Evolutionary conservation across 2,888 invertebrate species (phyloP), one percentile per base, ranked within the genome.

Genomic region (Heliconius aoede): DNA sequence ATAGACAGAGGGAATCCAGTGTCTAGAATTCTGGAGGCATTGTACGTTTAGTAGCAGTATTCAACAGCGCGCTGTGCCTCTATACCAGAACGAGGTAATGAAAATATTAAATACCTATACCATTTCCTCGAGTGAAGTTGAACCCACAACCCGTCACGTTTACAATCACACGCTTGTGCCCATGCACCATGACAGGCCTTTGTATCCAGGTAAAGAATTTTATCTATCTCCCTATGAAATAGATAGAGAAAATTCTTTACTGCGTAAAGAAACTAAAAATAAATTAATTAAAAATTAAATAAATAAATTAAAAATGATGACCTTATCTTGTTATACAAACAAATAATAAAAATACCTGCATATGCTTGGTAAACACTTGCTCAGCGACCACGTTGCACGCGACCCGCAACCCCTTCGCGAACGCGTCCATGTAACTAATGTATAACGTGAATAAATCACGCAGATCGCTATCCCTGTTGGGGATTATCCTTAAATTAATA

Each of bases 381-480:
- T 96, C 96, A 0, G 95, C 87, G 2, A 93, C 85, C 21, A 96
- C 87, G 68, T 87, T 90, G 78, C 94, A 92, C 0, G 96, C 95
- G 75, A 91, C 86, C 21, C 95, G 88, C 62, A 96, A 86, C 0
- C 94, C 96, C 75, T 93, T 90, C 0, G 96, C 96, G 72, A 95
- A 87, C 0, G 94, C 90, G 86, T 96, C 96, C 82, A 96, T 93
- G 67, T 95, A 94, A 75, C 93, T 92, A 26, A 95, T 90, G 86
- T 95, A 95, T 0, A 90, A 86, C 4, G 95, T 91, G 73, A 95
- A 89, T 81, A 95, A 84, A 80, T 95, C 96, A 61, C 93, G 91
- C 1, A 93, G 81, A 77, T 95, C 95, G 11, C 95, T 91, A 83
- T 94, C 95, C 0, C 95, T 88, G 0, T 95, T 90, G 1, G 95